Evolutionary conservation across 2,888 invertebrate genomes (phyloP).

Genomic region (Drosophila mettleri): DNA sequence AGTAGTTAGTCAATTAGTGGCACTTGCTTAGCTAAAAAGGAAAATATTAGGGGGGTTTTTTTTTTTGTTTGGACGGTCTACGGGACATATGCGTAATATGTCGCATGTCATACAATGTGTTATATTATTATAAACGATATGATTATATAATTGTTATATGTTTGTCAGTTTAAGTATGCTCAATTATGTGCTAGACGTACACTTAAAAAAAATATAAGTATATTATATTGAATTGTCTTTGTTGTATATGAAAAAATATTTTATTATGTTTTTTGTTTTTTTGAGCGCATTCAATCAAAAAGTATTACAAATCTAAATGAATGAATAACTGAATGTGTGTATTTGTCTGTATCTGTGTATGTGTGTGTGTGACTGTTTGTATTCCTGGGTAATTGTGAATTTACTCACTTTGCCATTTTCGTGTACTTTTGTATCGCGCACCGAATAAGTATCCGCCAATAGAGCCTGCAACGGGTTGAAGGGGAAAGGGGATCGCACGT

Average conservation of each 20-base stretch:
- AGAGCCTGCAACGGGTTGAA: constrained; percentile 86
- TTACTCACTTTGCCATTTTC: constrained; percentile 93
- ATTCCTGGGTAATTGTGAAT: constrained; percentile 51
- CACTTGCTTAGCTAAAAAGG: constrained; percentile 22
- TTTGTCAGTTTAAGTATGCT: constrained; percentile 11
- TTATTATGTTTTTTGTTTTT: too few relatives aligned
- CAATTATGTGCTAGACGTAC: constrained; percentile 40
- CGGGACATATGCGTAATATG: constrained; percentile 52
- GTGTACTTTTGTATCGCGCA: constrained; percentile 89
- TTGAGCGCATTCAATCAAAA: constrained; percentile 48
- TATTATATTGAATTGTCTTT: constrained; percentile 24
- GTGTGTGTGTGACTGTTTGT: constrained; percentile 26
- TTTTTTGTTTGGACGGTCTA: constrained; percentile 25
- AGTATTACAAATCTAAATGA: constrained; percentile 40
- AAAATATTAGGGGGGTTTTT: neutral
- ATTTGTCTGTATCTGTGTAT: constrained; percentile 18
- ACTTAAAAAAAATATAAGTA: constrained; percentile 13
- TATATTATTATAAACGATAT: constrained; percentile 6
- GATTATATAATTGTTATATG: constrained; percentile 6
- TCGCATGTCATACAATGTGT: constrained; percentile 47
- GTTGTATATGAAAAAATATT: constrained; percentile 11
- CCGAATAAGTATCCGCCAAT: constrained; percentile 87
- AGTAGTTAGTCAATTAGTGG: constrained; percentile 10
- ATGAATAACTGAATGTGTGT: constrained; percentile 26
- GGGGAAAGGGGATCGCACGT: constrained; percentile 56